These are phyloP conservation scores for Geotrupes spiniger DNA, from an alignment of 2,888 invertebrate genomes.

Conservation along the genomic window DNA sequence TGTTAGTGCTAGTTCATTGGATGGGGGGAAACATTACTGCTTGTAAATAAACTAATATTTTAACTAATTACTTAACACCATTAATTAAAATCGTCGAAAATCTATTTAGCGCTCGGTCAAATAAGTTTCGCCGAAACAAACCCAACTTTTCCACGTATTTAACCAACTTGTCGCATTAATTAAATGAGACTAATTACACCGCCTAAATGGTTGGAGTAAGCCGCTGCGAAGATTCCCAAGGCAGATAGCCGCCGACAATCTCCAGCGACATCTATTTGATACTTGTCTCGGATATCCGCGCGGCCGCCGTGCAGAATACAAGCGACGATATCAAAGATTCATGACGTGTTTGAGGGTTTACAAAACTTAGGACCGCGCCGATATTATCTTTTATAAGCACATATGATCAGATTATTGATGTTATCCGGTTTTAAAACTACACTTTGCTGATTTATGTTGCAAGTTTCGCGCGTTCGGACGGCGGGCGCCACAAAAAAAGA, in stretches of 20 bases:
- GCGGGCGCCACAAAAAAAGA: too few relatives aligned
- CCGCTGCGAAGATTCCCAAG: constrained; percentile 7
- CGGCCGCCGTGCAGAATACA: constrained; percentile 14
- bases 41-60: too few relatives aligned
- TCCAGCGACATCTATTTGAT: constrained; percentile 19
- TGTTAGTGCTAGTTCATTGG: too few relatives aligned
- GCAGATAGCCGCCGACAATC: constrained; percentile 15
- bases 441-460: constrained; percentile 19
- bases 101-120: too few relatives aligned
- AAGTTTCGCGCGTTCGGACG: constrained; percentile 8
- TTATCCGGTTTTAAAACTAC: constrained; percentile 22
- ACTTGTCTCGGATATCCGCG: constrained; percentile 9
- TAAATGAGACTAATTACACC: too few relatives aligned
- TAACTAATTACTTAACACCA: too few relatives aligned
- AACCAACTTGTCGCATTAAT: too few relatives aligned
- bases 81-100: too few relatives aligned
- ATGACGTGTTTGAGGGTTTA: constrained; percentile 30
- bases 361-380: constrained; percentile 26
- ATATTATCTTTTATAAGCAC: constrained; percentile 33
- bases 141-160: too few relatives aligned
- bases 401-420: constrained; percentile 33
- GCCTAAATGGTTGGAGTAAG: too few relatives aligned
- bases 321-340: constrained; percentile 25
- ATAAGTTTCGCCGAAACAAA: too few relatives aligned
- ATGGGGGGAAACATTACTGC: too few relatives aligned